phyloP scores from a whole-genome alignment of 2,888 invertebrate genomes.

The Vesta saturnalis region DNA sequence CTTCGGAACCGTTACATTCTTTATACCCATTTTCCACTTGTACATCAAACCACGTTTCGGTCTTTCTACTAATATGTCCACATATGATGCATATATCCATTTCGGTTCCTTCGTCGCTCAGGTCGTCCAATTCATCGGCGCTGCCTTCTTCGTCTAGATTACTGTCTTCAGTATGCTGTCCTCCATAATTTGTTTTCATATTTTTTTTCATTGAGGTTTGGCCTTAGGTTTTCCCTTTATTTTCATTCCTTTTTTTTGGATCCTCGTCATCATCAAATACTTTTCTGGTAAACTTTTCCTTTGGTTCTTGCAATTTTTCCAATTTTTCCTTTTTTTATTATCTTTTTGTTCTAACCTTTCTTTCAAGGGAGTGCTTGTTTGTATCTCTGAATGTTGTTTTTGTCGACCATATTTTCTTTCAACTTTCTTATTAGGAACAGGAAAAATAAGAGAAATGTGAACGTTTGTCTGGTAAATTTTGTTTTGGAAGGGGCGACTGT shows the following conservation, averaged over 20 bases:
- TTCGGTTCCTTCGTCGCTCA: constrained; percentile 1
- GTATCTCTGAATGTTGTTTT: neutral
- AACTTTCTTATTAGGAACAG: no score
- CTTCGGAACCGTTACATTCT: constrained; percentile 6
- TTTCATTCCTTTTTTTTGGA: neutral
- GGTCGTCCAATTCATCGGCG: constrained; percentile 6
- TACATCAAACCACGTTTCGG: no score
- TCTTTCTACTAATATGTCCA: no score
- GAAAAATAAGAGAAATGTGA: no score
- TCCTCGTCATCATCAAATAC: neutral
- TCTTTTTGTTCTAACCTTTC: constrained; percentile 2
- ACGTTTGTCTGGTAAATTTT: neutral
- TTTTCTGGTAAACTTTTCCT: constrained; percentile 12
- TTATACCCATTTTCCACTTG: neutral
- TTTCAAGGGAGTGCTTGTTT: neutral
- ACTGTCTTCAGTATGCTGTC: constrained; percentile 1
- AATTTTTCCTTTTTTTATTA: constrained; percentile 15
- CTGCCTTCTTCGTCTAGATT: neutral
- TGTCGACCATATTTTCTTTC: no score
- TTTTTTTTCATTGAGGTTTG: neutral
- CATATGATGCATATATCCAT: no score
- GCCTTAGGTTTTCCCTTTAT: neutral
- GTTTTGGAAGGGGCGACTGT: neutral
- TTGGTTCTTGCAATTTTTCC: constrained; percentile 12
- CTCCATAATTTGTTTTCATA: neutral